Evolutionary conservation across 2,113 vertebrate genomes (phyloP), one percentile per base, ranked within the genome.

Genomic region (Parus major): DNA sequence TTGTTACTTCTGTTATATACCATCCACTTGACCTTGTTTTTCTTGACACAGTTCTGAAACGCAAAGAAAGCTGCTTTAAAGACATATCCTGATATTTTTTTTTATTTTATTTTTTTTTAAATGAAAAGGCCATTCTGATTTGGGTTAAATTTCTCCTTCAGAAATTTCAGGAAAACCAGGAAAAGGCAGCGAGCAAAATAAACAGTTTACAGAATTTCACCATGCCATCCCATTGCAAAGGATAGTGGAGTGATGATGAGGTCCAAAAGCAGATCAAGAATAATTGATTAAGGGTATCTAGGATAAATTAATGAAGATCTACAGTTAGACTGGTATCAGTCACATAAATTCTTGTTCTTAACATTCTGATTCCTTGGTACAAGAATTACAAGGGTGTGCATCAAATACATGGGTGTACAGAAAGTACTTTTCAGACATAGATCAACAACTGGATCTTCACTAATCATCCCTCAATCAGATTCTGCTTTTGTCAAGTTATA

Each of bases 171-270:
- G 10, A 49, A 66, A 61, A 66, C 12, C 21, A 75, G 5, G 23
- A 77, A 42, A 76, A 78, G 6, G 13, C 4, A 52, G 5, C 2
- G 63, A 53, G 33, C 5, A 84, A 69, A 81, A 64, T 6, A 61
- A 57, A 18, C 5, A 15, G 5, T 59, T 79, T 66, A 33, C 15
- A 35, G 35, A 75, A 46, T 11, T 44, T 4, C 57, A 56, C 15
- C 3, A 11, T 16, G 6, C 5, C 44, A 5, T 20, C 7, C 11
- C 65, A 11, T 53, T 72, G 11, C 10, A 69, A 69, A 80, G 4
- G 33, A 27, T 5, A 44, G 16, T 1, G 0, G 11, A 69, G 42
- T 52, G 2, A 5, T 16, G 8, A 52, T 80, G 24, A 86, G 5
- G 9, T 65, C 28, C 4, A 22, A 71, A n/a, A 77, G 2, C 6